Conservation (phyloP, 2,888 invertebrate genomes). For the Monopis laevigella region DNA sequence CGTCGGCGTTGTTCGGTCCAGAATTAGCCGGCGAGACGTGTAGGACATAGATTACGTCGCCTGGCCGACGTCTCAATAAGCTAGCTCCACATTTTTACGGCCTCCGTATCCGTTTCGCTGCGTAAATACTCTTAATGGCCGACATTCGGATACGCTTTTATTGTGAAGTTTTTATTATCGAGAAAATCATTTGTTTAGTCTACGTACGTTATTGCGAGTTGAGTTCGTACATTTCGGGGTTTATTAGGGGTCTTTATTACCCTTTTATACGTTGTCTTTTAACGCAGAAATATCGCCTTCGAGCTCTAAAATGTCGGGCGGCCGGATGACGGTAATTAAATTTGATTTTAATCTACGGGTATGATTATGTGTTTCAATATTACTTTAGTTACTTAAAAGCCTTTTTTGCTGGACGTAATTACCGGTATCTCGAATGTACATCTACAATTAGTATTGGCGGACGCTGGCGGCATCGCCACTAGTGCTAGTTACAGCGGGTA, state of each 20-base stretch:
- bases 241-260: conserved; percentile 60
- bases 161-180: conserved; percentile 65
- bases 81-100: conserved; percentile 57
- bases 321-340: conserved; percentile 51
- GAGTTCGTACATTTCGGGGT: conserved; percentile 53
- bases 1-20: conserved; percentile 25
- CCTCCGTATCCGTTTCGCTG: conserved; percentile 61
- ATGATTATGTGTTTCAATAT: conserved; percentile 41
- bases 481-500: too few species aligned
- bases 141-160: conserved; percentile 63
- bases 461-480: too few species aligned
- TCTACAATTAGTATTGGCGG: conserved; percentile 24
- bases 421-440: conserved; percentile 32
- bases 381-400: conserved; percentile 32
- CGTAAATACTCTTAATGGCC: conserved; percentile 65
- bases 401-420: conserved; percentile 32
- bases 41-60: conserved; percentile 42
- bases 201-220: conserved; percentile 58
- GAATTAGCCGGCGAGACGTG: conserved; percentile 40
- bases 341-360: conserved; percentile 43
- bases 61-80: conserved; percentile 61
- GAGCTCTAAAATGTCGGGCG: conserved; percentile 32
- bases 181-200: conserved; percentile 65
- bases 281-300: conserved; percentile 38
- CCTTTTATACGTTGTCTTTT: conserved; percentile 41